phyloP scores from a whole-genome alignment of 2,113 vertebrate species.

The Camarhynchus parvulus region DNA sequence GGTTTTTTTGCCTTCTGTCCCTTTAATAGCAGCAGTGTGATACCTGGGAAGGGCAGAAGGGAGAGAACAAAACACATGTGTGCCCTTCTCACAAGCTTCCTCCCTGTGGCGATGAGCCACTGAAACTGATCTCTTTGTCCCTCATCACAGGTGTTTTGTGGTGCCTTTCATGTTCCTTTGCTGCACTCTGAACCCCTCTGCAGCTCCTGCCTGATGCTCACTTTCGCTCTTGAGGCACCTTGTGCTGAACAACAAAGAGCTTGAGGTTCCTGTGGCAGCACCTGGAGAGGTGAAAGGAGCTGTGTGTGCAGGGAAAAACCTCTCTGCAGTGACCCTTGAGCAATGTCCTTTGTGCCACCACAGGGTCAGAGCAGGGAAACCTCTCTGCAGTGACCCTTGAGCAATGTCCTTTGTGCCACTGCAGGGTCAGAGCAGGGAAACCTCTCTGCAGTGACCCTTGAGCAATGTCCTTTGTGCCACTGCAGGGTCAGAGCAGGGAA shows the following conservation, averaged over 20 bases:
- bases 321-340: not conserved
- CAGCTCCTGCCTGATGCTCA: not conserved
- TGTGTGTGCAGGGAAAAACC: not conserved
- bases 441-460: too few species aligned
- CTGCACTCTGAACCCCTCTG: not conserved
- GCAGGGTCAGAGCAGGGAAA: too few species aligned
- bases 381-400: too few species aligned
- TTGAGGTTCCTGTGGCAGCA: fast-evolving
- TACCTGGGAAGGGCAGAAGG: conserved; percentile 24
- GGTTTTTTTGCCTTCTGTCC: not conserved
- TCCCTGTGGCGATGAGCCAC: not conserved
- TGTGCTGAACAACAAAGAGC: not conserved
- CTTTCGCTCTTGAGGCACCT: not conserved
- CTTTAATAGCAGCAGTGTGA: not conserved
- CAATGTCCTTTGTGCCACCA: not conserved
- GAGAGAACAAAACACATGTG: not conserved
- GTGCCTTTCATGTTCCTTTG: not conserved
- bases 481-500: too few species aligned
- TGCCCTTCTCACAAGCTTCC: not conserved
- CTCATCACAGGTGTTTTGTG: not conserved
- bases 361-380: not conserved
- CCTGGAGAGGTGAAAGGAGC: not conserved
- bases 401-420: too few species aligned
- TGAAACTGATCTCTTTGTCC: not conserved
- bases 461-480: too few species aligned